These are phyloP conservation scores for Cecropterus lyciades DNA, from an alignment of 1,140 invertebrate genomes.

Conservation along the genomic window DNA sequence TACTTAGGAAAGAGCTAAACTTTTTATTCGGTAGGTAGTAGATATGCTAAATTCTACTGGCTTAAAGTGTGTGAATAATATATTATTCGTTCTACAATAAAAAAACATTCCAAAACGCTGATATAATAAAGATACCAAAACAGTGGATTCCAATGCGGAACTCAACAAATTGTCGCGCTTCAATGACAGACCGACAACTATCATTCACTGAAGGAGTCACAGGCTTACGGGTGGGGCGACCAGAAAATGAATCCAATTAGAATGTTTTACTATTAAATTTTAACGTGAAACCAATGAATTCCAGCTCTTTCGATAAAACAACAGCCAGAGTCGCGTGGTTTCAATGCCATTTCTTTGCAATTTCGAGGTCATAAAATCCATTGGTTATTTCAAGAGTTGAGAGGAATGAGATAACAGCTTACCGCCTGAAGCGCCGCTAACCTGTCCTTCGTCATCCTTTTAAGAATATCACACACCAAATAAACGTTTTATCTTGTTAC, in stretches of 20 bases:
- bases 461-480: constrained; percentile 86
- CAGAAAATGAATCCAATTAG: constrained; percentile 52
- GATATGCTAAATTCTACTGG: no score
- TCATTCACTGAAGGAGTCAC: constrained; percentile 59
- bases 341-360: constrained; percentile 63
- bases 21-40: no score
- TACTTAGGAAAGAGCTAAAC: no score
- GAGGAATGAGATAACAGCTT: constrained; percentile 82
- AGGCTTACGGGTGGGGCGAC: constrained; percentile 71
- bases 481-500: constrained; percentile 86
- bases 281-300: constrained; percentile 18
- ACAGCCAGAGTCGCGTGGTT: constrained; percentile 42
- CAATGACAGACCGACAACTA: constrained; percentile 61
- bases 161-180: constrained; percentile 69
- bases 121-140: constrained; percentile 22
- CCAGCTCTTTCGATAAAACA: constrained; percentile 15
- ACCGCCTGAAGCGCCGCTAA: constrained; percentile 98
- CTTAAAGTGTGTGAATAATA: background rate
- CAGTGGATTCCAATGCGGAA: constrained; percentile 38
- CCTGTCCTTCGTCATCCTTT: constrained; percentile 98
- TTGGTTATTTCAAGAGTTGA: constrained; percentile 64
- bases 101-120: constrained; percentile 25
- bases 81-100: background rate
- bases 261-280: constrained; percentile 37
- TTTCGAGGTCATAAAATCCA: constrained; percentile 74